Evolutionary conservation across 2,888 invertebrate genomes (phyloP), one percentile per base, ranked within the genome.

Genomic region (Ichneumoninae sp.): DNA sequence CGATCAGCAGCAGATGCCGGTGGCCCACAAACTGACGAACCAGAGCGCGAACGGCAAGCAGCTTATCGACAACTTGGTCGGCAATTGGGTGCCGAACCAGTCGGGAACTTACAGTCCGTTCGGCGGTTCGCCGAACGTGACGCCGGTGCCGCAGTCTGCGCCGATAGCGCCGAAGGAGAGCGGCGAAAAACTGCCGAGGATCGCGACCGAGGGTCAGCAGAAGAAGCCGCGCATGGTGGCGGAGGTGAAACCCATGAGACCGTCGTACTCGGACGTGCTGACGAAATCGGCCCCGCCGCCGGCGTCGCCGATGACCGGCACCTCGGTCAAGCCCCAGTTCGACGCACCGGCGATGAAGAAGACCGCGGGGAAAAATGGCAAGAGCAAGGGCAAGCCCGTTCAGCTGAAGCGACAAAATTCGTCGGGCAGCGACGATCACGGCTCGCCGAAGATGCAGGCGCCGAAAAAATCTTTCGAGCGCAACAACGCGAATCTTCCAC

Each of bases 201-300:
- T 57, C 66, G 78, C 68, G 5, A 78, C 85, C 6, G 81, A 83
- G 0, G 52, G 8, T 0, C 90, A 88, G 4, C 78, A 89, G 83
- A 96, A 96, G 88, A 96, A 96, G 87, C 94, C 95, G 80, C 95
- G 97, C 73, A 97, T 97, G 92, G 96, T 97, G 0, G 97, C 97
- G 52, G 97, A 97, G 94, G 97, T 98, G 0, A 97, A 97, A 90
- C 97, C 97, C 0, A 97, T 97, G 97, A 95, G 97, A 76, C 97
- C 97, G 71, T 96, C 97, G 16, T 98, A 98, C 92, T 98, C 98
- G 0, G 97, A 97, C 94, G 97, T 98, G 7, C 92, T 98, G 60
- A 96, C 97, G 44, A 98, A 98, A 94, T 94, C 95, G 7, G 94
- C 94, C 8, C 95, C 94, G 1, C 88, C 92, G 40, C 66, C 79